phyloP scores from a whole-genome alignment of 2,113 vertebrate genomes.

The Pipra filicauda region DNA sequence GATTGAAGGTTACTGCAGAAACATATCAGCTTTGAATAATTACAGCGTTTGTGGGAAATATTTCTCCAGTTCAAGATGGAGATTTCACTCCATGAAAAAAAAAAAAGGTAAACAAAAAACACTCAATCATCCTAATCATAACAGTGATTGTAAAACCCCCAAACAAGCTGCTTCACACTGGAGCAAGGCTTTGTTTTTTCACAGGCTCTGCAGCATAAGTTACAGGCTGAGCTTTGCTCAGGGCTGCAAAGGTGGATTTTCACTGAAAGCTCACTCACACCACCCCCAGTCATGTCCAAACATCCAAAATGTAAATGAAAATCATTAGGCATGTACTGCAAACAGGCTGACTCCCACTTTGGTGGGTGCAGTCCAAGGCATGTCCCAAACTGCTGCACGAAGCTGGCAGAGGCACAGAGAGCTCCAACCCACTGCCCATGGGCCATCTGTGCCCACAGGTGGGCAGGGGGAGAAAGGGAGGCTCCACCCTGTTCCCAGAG shows the following conservation, averaged over 20 bases:
- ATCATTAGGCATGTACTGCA: background rate
- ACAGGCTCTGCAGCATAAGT: background rate
- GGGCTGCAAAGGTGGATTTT: background rate
- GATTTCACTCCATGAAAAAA: background rate
- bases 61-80: background rate
- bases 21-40: background rate
- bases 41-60: background rate
- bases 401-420: constrained; percentile 9
- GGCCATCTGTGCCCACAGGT: constrained; percentile 52
- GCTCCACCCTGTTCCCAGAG: constrained; percentile 28
- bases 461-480: background rate
- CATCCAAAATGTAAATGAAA: background rate
- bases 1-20: background rate
- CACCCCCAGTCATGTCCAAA: background rate
- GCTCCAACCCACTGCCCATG: background rate
- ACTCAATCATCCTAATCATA: background rate
- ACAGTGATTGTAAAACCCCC: background rate
- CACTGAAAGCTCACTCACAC: fast-evolving
- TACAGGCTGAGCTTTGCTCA: background rate
- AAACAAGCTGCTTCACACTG: background rate
- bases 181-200: background rate
- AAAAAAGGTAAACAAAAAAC: background rate
- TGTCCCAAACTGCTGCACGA: background rate
- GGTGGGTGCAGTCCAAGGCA: constrained; percentile 30
- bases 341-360: background rate